phyloP scores from a whole-genome alignment of 2,113 vertebrate species.

The Podarcis raffonei region DNA sequence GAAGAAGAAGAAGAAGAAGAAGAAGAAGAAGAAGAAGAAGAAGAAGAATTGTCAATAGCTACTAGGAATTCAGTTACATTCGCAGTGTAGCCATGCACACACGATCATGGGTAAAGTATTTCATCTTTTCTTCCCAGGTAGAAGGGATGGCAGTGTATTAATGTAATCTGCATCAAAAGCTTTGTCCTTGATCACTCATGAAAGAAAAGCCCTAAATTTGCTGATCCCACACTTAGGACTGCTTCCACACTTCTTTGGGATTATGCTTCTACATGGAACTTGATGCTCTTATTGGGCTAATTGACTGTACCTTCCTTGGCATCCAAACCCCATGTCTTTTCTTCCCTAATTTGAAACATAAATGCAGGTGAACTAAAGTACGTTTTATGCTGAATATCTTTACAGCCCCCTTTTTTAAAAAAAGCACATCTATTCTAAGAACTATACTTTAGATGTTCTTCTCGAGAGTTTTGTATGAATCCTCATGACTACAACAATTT shows the following conservation, averaged over 20 bases:
- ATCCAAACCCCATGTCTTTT: background rate
- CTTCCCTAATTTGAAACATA: background rate
- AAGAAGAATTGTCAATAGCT: no score
- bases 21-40: no score
- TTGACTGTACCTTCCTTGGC: background rate
- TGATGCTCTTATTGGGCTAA: background rate
- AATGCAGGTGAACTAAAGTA: background rate
- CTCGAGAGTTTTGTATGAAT: no score
- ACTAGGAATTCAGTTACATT: no score
- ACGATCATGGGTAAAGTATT: no score
- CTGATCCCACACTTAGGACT: conserved; percentile 7
- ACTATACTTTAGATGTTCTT: background rate
- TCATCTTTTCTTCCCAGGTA: no score
- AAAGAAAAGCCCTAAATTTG: background rate
- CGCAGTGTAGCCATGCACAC: no score
- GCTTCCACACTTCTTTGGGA: background rate
- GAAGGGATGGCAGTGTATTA: background rate
- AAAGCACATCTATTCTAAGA: background rate
- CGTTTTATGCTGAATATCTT: background rate
- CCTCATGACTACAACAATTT: background rate
- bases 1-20: no score
- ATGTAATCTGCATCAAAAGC: background rate
- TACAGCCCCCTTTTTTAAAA: background rate
- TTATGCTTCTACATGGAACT: no score
- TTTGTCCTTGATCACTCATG: conserved; percentile 6